Evolutionary conservation across 1,140 invertebrate genomes (phyloP).

Genomic region (Cheumatopsyche charites): DNA sequence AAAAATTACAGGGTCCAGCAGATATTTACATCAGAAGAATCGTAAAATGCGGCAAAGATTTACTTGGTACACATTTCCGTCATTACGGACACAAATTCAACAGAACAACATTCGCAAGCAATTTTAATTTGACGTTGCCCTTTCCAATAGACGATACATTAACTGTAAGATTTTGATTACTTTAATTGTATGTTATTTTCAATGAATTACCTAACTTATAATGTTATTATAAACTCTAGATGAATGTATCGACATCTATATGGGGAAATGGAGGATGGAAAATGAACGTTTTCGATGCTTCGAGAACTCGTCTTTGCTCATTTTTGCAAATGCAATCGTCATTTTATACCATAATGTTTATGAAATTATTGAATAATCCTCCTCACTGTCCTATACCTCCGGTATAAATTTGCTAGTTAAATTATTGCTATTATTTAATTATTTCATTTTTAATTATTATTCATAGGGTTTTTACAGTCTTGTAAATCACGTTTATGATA

Average conservation of each 20-base stretch:
- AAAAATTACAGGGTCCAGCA: not conserved
- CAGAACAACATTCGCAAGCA: not conserved
- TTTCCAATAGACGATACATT: not conserved
- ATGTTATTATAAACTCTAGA: no score
- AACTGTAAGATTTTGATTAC: not conserved
- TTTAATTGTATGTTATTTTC: no score
- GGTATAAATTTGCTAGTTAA: no score
- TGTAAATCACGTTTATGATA: not conserved
- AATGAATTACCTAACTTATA: no score
- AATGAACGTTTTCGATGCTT: not conserved
- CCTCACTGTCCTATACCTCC: not conserved
- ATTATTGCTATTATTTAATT: no score
- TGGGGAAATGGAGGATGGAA: slow-evolving; percentile 27
- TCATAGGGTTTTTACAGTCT: not conserved
- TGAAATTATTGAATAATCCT: not conserved
- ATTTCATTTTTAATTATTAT: not conserved
- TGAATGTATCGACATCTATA: slow-evolving; percentile 2
- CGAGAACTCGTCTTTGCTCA: not conserved
- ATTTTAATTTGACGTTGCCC: not conserved
- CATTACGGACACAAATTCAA: not conserved
- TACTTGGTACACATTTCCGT: not conserved
- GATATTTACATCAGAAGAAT: not conserved
- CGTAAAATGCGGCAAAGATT: slow-evolving; percentile 1
- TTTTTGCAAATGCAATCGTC: not conserved
- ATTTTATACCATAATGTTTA: no score